These are phyloP conservation scores for Camptogramma bilineatum DNA, from an alignment of 2,888 invertebrate species.

Conservation along the genomic window DNA sequence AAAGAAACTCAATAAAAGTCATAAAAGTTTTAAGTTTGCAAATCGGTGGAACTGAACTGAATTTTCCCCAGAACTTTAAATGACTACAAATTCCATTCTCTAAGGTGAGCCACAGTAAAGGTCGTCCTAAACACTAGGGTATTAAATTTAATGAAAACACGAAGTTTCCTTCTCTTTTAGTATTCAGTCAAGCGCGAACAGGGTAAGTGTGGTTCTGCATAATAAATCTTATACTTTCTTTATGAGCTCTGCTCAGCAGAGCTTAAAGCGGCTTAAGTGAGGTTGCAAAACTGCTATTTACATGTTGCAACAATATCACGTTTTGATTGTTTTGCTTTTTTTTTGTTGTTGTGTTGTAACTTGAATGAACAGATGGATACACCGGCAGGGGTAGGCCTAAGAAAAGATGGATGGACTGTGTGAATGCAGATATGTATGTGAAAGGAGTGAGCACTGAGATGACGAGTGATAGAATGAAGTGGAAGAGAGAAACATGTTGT, in stretches of 20 bases:
- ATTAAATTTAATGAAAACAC: constrained; percentile 48
- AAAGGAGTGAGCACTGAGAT: too few relatives aligned
- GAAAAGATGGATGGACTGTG: too few relatives aligned
- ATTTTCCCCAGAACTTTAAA: constrained; percentile 13
- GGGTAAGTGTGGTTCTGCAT: constrained; percentile 41
- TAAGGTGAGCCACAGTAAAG: constrained; percentile 28
- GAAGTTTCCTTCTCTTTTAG: constrained; percentile 38
- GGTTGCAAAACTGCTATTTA: constrained; percentile 12
- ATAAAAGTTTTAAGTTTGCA: not conserved
- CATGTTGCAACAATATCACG: not conserved
- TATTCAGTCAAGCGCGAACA: constrained; percentile 36
- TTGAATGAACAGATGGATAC: too few relatives aligned
- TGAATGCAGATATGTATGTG: too few relatives aligned
- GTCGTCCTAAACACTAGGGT: constrained; percentile 36
- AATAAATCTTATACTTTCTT: constrained; percentile 29
- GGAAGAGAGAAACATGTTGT: too few relatives aligned
- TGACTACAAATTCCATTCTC: constrained; percentile 15
- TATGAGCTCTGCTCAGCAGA: constrained; percentile 23
- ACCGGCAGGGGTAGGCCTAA: too few relatives aligned
- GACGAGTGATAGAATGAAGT: too few relatives aligned
- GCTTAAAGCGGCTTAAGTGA: constrained; percentile 10
- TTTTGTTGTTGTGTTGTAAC: not conserved
- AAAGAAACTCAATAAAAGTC: not conserved
- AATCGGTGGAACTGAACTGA: not conserved
- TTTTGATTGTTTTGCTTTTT: constrained; percentile 7